phyloP scores from a whole-genome alignment of 2,888 invertebrate species.

The Augiades crinisus region DNA sequence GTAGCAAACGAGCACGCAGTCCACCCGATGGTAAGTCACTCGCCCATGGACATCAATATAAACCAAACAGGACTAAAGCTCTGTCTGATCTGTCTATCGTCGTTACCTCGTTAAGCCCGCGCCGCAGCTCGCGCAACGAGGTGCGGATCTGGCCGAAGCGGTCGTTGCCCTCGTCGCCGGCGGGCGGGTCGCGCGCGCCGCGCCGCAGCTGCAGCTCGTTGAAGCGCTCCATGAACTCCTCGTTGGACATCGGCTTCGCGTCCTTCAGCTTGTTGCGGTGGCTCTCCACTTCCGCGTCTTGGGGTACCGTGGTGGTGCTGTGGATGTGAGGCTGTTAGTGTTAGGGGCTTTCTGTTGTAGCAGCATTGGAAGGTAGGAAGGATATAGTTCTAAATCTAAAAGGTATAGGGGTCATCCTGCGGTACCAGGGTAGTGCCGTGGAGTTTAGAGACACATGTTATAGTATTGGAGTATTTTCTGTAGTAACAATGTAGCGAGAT shows the following conservation, averaged over 20 bases:
- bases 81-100: background rate
- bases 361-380: too few species aligned
- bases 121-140: conserved; percentile 57
- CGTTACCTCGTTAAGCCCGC: conserved; percentile 63
- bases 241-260: conserved; percentile 60
- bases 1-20: too few species aligned
- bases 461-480: too few species aligned
- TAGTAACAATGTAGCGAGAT: too few species aligned
- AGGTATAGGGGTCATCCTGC: too few species aligned
- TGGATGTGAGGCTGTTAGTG: too few species aligned
- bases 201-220: conserved; percentile 46
- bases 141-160: conserved; percentile 33
- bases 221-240: conserved; percentile 59
- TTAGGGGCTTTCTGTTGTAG: too few species aligned
- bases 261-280: conserved; percentile 37
- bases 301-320: background rate
- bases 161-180: background rate
- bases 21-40: too few species aligned
- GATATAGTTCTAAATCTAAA: too few species aligned
- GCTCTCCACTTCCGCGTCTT: conserved; percentile 19
- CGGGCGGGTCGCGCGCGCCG: conserved; percentile 24
- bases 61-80: too few species aligned
- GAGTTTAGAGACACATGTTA: too few species aligned
- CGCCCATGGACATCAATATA: background rate
- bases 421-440: too few species aligned